phyloP scores from a whole-genome alignment of 1,140 invertebrate species.

The Ladona fulva region DNA sequence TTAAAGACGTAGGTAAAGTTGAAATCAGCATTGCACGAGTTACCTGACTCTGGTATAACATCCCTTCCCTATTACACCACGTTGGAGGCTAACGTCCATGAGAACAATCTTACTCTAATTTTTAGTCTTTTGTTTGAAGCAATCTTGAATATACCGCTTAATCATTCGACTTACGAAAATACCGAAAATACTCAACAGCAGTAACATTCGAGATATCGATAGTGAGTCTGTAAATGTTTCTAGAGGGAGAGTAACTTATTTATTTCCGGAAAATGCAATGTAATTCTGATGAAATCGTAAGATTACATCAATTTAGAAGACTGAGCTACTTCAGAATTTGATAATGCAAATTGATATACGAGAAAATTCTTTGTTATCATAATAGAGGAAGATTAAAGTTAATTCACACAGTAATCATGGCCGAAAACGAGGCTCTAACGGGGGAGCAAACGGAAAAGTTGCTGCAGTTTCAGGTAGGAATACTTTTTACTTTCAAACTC shows the following conservation, averaged over 20 bases:
- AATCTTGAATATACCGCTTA: no score
- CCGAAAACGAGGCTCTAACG: neutral
- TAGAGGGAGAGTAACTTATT: neutral
- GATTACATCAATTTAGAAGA: neutral
- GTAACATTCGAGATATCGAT: neutral
- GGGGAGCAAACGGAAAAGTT: constrained; percentile 67
- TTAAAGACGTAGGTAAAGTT: no score
- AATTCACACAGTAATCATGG: neutral
- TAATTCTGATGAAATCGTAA: neutral
- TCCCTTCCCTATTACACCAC: no score
- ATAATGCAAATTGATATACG: neutral
- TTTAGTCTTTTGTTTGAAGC: no score
- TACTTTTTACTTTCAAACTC: neutral
- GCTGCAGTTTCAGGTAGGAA: constrained; percentile 57
- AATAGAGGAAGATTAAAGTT: neutral
- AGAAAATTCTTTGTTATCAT: neutral
- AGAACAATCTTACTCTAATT: no score
- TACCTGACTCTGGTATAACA: no score
- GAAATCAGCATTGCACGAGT: no score
- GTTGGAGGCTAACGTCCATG: no score
- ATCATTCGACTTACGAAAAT: no score
- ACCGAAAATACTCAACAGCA: no score
- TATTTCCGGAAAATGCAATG: neutral
- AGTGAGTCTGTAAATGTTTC: neutral
- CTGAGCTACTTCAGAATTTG: neutral